Evolutionary conservation across 53 echinoderm and acorn worm species (phyloP), one percentile per base, ranked within the genome.

Genomic region (Hippasteria phrygiana): DNA sequence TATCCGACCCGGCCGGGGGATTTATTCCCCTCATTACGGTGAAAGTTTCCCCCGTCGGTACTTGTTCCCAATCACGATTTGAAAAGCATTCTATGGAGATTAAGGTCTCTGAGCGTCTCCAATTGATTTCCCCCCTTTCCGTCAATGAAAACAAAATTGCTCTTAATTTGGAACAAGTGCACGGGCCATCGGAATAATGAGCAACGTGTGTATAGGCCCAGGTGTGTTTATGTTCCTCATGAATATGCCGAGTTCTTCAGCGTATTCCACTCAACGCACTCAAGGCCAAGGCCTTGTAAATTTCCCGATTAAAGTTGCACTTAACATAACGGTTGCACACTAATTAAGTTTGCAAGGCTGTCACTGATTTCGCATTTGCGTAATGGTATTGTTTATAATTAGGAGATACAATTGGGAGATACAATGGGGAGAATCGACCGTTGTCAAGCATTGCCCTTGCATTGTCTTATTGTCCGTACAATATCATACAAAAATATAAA

Each of bases 61-160:
- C 64, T 81, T 81, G 81, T 81, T 63, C 81, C 51, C 81, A 81
- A 81, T 81, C 81, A 81, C 81, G 81, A 81, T 65, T 64, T 65
- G 46, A 81, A 81, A 81, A 55, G 81, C 81, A 63, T 81, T 64
- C 43, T 81, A 63, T 81, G 81, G 65, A 65, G 81, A 81, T 81
- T 81, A 81, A 37, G 81, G 38, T 43, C 43, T 43, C 33, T 45
- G 59, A 42, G 55, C 64, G 18, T 65, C 65, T 16, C 55, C 40
- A 81, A 81, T 81, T 81, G 81, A 81, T 81, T 81, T 65, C 81
- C 81, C 65, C 62, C 56, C 35, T 31, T 65, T 81, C 81, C 64
- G 64, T 56, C 38, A 43, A 43, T 65, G 43, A 81, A 81, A 80
- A 51, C 13, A 51, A 81, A 81, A 81, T 81, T 81, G 81, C 81